Evolutionary conservation across 2,888 invertebrate genomes (phyloP).

Genomic region (Laothoe populi): DNA sequence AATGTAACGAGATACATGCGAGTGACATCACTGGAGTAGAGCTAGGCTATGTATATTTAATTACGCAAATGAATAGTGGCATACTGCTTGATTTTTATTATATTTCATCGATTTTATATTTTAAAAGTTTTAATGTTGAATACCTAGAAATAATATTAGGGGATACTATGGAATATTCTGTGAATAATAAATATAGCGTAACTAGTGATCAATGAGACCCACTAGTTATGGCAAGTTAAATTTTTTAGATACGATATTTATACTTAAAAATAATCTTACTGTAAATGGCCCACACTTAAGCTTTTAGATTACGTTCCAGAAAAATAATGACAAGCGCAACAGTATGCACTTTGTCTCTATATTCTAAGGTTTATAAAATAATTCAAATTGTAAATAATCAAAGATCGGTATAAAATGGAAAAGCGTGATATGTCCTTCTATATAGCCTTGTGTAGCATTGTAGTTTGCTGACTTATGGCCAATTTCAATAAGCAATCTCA

Average conservation of each 20-base stretch:
- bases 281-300: constrained; percentile 13
- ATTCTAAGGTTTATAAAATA: constrained; percentile 15
- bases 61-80: constrained; percentile 54
- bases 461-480: background rate
- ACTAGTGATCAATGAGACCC: constrained; percentile 13
- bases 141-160: constrained; percentile 49
- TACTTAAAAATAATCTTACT: constrained; percentile 6
- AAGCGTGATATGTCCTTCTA: constrained; percentile 1
- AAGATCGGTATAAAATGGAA: constrained; percentile 17
- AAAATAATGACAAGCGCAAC: background rate
- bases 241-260: background rate
- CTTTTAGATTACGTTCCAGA: background rate
- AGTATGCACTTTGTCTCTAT: constrained; percentile 12
- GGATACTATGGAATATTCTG: constrained; percentile 44
- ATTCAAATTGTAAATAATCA: constrained; percentile 20
- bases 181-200: constrained; percentile 46
- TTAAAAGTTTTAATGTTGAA: constrained; percentile 47
- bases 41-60: constrained; percentile 65
- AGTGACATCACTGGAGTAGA: constrained; percentile 26
- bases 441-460: constrained; percentile 11
- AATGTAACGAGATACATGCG: constrained; percentile 2
- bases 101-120: constrained; percentile 26
- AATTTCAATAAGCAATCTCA: too few species aligned
- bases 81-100: constrained; percentile 49
- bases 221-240: background rate